A percentile compares a stretch with the other conserved stretches of the same genome.
These are phyloP conservation scores for Rhopalosiphum maidis DNA, from an alignment of 1,140 invertebrate species.

Conservation along the genomic window DNA sequence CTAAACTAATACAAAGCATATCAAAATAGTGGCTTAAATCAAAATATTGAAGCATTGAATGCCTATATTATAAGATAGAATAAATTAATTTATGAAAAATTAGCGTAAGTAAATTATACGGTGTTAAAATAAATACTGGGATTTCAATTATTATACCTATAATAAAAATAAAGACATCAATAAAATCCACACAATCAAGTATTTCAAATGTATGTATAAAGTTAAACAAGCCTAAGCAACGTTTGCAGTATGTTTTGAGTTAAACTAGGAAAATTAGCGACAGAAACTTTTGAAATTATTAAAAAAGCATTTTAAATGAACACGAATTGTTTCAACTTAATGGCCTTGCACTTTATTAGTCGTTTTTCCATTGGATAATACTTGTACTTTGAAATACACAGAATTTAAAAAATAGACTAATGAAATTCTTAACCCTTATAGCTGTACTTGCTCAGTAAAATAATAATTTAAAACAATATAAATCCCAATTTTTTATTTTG, in stretches of 20 bases:
- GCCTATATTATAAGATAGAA: neutral
- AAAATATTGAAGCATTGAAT: neutral
- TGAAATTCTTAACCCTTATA: neutral
- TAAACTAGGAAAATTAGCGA: neutral
- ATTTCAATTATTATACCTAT: neutral
- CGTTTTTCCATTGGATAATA: neutral
- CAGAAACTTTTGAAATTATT: neutral
- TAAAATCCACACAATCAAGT: neutral
- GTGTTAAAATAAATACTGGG: neutral
- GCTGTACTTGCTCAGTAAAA: neutral
- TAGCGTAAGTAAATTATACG: neutral
- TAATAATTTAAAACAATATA: neutral
- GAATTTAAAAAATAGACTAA: neutral
- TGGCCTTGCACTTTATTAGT: neutral
- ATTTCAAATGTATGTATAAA: neutral
- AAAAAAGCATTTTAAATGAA: neutral
- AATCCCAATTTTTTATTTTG: neutral
- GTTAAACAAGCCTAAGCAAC: neutral
- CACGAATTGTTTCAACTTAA: neutral
- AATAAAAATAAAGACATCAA: neutral
- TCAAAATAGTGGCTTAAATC: neutral
- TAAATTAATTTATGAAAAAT: neutral
- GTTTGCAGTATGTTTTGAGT: neutral
- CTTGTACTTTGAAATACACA: neutral
- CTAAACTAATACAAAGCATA: conserved; percentile 23